Base-by-base conservation (phyloP, 2,113 vertebrate genomes). In the Andinoacara biseriatus region DNA sequence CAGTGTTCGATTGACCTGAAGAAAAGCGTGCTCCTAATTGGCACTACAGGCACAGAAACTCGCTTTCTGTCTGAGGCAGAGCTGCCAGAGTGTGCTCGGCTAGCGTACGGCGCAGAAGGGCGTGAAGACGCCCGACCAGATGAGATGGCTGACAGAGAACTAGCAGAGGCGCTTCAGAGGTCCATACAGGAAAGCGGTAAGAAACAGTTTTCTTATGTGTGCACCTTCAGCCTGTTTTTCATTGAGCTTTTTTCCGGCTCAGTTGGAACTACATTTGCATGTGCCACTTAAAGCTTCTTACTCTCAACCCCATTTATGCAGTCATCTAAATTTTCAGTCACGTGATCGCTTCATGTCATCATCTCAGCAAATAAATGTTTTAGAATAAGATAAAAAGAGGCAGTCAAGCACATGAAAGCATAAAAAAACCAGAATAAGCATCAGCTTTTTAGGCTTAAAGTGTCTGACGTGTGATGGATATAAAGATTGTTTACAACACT, bases 1-100 rank as follows among this genome's bases (percentile, higher is more conserved):
- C 88, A 99, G 98, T 99, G 98, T 89, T 97, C 98, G 0, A 99
- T 99, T 11, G 98, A 99, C 94, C 96, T 99, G 93, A 99, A 99
- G 96, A 99, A 97, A 94, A 99, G 95, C 0, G 94, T 98, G 1
- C 96, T 99, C 0, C 95, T 99, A 78, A 99, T 99, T 0, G 97
- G 98, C 93, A 99, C 98, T 1, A 99, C 98, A 0, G 98, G 97
- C 81, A 97, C 98, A 0, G 97, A 99, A 93, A 99, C 98, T 1
- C 94, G 95, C 18, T 99, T 99, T 90, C 95, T 99, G 78, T 97
- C 97, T 0, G 98, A 99, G 90, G 97, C 97, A 0, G 98, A 99
- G 92, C 95, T 99, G 7, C 98, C 98, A 0, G 98, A 99, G 76
- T 99, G 98, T 5, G 98, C 98, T 10, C 95, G 97, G 0, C 92